Conservation (phyloP, 2,797 vertebrate species). For the Sebastes nivosus region DNA sequence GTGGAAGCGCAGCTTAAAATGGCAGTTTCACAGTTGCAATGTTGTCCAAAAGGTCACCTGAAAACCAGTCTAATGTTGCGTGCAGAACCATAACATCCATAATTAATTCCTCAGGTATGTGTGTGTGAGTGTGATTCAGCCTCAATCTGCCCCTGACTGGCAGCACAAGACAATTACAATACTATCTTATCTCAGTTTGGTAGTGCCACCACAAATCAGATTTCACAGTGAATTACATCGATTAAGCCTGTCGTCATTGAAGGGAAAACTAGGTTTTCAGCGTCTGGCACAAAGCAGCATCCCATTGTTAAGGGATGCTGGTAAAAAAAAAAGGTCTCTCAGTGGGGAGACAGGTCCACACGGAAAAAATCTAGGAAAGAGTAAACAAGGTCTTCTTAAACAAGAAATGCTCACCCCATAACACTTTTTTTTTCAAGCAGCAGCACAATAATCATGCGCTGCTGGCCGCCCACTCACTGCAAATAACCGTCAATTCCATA, state of each 20-base stretch:
- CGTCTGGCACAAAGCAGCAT: background rate
- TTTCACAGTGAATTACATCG: conserved; percentile 56
- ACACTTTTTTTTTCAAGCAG: conserved; percentile 3
- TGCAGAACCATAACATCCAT: background rate
- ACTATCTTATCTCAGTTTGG: conserved; percentile 49
- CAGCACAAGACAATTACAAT: conserved; percentile 47
- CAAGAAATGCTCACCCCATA: conserved; percentile 11
- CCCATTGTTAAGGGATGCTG: background rate
- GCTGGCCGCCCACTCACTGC: conserved; percentile 39
- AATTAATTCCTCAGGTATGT: conserved; percentile 26
- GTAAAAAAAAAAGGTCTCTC: background rate
- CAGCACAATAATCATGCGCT: conserved; percentile 28
- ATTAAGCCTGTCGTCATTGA: conserved; percentile 20
- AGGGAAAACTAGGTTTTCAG: conserved; percentile 15
- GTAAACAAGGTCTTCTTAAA: conserved; percentile 31
- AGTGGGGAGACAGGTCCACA: background rate
- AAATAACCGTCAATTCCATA: conserved; percentile 47
- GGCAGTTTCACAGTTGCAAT: background rate
- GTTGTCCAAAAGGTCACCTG: background rate
- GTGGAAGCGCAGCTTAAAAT: background rate
- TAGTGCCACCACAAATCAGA: conserved; percentile 59
- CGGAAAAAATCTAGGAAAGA: background rate
- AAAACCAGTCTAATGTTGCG: background rate
- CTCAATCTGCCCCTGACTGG: conserved; percentile 13
- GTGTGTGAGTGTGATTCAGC: background rate